A percentile compares a stretch with the other conserved stretches of the same genome.
These are phyloP conservation scores for Epizoanthus fatuus DNA, from an alignment of 92 coral and sea anemone genomes.

Conservation along the genomic window DNA sequence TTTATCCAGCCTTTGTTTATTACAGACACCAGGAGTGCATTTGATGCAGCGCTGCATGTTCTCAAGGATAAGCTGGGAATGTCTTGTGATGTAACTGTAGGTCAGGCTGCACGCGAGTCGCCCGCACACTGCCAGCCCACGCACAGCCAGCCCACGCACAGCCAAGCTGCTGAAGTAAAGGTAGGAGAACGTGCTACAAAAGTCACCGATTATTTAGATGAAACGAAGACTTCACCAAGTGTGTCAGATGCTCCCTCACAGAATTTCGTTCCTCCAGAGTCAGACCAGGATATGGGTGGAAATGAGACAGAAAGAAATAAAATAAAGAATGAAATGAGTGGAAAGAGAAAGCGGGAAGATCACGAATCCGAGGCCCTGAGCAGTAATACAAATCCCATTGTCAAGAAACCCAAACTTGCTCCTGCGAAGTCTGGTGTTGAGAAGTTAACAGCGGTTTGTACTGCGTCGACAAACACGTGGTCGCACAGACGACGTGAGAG, in stretches of 20 bases:
- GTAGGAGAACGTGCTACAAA: neutral
- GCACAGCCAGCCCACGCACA: neutral
- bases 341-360: constrained; percentile 20
- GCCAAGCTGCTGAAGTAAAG: neutral
- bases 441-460: constrained; percentile 55
- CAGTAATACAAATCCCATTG: neutral
- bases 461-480: constrained; percentile 86
- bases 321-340: neutral
- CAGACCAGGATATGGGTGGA: neutral
- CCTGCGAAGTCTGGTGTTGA: neutral
- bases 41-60: constrained; percentile 6
- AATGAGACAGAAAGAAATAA: constrained; percentile 4
- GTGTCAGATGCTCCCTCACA: neutral
- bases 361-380: neutral
- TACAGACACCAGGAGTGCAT: constrained; percentile 5
- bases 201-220: neutral
- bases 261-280: neutral
- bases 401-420: constrained; percentile 19
- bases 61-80: constrained; percentile 7
- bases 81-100: constrained; percentile 44
- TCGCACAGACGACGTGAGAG: constrained; percentile 82
- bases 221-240: neutral
- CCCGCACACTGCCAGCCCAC: no score
- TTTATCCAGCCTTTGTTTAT: neutral
- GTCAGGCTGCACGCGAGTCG: neutral